Conservation (phyloP, 2,888 invertebrate genomes). For the Papilio demoleus region DNA sequence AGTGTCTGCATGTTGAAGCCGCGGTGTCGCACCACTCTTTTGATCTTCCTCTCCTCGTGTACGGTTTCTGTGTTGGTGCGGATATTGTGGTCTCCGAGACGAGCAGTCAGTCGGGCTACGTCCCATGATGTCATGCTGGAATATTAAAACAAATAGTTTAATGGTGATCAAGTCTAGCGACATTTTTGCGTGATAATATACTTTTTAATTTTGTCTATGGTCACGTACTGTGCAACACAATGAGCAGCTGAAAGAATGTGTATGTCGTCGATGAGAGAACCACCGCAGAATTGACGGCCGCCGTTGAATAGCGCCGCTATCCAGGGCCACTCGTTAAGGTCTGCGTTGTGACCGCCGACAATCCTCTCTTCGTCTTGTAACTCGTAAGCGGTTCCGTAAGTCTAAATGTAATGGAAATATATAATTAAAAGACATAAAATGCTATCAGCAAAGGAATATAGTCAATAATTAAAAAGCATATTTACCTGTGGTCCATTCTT, state of each 20-base stretch:
- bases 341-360: constrained; percentile 92
- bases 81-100: constrained; percentile 93
- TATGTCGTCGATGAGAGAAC: constrained; percentile 90
- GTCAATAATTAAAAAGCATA: not conserved
- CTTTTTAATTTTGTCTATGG: constrained; percentile 22
- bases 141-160: not conserved
- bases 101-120: constrained; percentile 91
- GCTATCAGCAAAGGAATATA: not conserved
- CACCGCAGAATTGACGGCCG: constrained; percentile 94
- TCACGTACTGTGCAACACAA: constrained; percentile 93
- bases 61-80: constrained; percentile 88
- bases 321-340: constrained; percentile 94
- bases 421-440: constrained; percentile 7
- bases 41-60: constrained; percentile 91
- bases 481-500: constrained; percentile 88
- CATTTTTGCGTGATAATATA: no score
- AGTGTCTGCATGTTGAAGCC: constrained; percentile 92
- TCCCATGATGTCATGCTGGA: constrained; percentile 94
- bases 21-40: constrained; percentile 92
- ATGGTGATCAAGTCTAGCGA: no score
- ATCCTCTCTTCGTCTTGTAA: constrained; percentile 89
- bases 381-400: constrained; percentile 64
- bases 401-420: constrained; percentile 48
- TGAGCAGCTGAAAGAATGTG: constrained; percentile 94
- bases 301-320: constrained; percentile 92